A percentile compares a stretch with the other conserved stretches of the same genome.
These are phyloP conservation scores for Ciconia maguari DNA, from an alignment of 2,113 vertebrate species.

Conservation along the genomic window DNA sequence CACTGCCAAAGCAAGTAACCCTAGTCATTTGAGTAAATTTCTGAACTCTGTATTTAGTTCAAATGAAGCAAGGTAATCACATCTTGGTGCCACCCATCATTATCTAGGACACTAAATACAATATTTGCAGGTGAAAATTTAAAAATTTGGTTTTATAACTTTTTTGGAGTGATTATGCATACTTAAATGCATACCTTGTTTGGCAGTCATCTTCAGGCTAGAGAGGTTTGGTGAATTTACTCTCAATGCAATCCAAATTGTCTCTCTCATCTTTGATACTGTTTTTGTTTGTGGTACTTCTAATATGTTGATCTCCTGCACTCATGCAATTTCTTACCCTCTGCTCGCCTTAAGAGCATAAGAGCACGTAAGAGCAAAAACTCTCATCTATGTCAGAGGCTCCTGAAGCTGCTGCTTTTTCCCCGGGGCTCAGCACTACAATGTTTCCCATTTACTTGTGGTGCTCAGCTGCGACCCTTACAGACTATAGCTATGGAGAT, in stretches of 20 bases:
- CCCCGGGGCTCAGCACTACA: background rate
- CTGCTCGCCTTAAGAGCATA: background rate
- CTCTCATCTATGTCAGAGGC: background rate
- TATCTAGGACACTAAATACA: background rate
- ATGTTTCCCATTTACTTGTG: background rate
- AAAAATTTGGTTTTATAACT: background rate
- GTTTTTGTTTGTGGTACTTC: background rate
- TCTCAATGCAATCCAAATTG: background rate
- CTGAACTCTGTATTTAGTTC: background rate
- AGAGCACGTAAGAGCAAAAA: background rate
- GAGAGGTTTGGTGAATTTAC: background rate
- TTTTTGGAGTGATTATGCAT: background rate
- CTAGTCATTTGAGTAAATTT: background rate
- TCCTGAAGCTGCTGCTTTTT: background rate
- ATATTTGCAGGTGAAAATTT: background rate
- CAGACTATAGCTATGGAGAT: background rate
- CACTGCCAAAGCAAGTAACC: background rate
- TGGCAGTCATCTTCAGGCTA: background rate
- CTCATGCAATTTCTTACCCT: background rate
- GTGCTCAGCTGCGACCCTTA: background rate
- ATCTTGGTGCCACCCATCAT: background rate
- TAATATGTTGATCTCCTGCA: fast-evolving
- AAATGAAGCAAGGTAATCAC: background rate
- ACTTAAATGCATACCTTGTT: background rate
- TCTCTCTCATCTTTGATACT: background rate